Conservation (phyloP, 2,888 invertebrate species). For the Lasioglossum calceatum region DNA sequence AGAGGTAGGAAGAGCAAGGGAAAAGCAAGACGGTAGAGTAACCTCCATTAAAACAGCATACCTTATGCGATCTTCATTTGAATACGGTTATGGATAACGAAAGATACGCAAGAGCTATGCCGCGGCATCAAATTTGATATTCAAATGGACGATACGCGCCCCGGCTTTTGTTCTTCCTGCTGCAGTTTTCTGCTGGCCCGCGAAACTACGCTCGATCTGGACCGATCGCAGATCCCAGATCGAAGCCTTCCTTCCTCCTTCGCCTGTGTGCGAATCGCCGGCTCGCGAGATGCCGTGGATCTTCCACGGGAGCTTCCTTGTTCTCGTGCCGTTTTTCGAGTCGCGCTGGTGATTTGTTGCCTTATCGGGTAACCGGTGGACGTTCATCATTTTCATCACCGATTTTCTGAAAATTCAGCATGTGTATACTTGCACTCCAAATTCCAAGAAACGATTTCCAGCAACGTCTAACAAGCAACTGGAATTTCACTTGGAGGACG, state of each 20-base stretch:
- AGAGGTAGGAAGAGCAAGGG: conserved; percentile 30
- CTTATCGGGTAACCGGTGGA: background rate
- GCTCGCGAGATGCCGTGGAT: background rate
- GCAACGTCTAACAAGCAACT: too few relatives aligned
- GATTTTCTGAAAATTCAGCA: background rate
- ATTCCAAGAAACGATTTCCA: background rate
- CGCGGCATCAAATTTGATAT: conserved; percentile 83
- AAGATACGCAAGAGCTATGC: conserved; percentile 64
- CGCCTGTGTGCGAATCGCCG: background rate
- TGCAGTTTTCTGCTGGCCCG: conserved; percentile 48
- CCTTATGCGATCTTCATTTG: conserved; percentile 84
- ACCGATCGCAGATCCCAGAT: conserved; percentile 59
- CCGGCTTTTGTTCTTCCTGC: conserved; percentile 78
- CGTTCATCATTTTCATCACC: too few relatives aligned
- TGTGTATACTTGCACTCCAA: background rate
- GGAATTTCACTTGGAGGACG: too few relatives aligned
- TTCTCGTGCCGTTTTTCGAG: background rate
- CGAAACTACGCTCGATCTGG: conserved; percentile 73
- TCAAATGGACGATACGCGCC: conserved; percentile 79
- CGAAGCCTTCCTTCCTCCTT: background rate
- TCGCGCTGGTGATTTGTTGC: too few relatives aligned
- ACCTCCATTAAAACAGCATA: conserved; percentile 79
- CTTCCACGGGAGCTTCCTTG: background rate
- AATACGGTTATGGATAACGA: conserved; percentile 84
- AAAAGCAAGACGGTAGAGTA: conserved; percentile 62